Evolutionary conservation across 2,113 vertebrate species (phyloP).

Genomic region (Ctenodactylus gundi): DNA sequence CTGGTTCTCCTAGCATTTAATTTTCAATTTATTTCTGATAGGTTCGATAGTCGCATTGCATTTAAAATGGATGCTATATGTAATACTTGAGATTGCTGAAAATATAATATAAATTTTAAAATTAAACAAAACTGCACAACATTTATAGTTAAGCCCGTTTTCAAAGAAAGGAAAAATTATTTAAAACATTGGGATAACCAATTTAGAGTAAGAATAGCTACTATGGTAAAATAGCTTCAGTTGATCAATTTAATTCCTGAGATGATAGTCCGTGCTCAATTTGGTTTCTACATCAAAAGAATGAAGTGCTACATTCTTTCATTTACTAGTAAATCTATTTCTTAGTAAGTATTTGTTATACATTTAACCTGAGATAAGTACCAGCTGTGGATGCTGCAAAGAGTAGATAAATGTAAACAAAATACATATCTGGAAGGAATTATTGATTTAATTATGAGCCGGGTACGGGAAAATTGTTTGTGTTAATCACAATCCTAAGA

Average conservation of each 20-base stretch:
- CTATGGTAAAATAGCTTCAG: background rate
- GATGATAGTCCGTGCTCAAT: background rate
- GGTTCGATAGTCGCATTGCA: background rate
- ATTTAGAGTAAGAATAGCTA: background rate
- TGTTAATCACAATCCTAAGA: background rate
- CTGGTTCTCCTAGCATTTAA: background rate
- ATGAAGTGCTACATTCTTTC: background rate
- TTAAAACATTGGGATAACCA: background rate
- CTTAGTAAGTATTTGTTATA: background rate
- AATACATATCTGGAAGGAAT: background rate
- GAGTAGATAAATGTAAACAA: background rate
- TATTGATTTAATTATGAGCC: background rate
- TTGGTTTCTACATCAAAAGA: background rate
- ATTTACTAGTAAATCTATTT: background rate
- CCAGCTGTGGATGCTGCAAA: background rate
- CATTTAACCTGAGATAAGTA: background rate
- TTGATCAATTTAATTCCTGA: background rate
- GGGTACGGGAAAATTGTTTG: too few species aligned
- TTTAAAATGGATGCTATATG: background rate
- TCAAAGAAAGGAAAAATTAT: background rate
- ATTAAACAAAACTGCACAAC: background rate
- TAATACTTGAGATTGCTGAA: background rate
- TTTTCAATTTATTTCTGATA: background rate
- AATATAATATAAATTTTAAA: background rate
- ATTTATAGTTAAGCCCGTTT: background rate